Percentiles rank a stretch among this genome's conserved stretches.
Conservation (phyloP, 1,140 invertebrate genomes). For the Bombus terrestris region DNA sequence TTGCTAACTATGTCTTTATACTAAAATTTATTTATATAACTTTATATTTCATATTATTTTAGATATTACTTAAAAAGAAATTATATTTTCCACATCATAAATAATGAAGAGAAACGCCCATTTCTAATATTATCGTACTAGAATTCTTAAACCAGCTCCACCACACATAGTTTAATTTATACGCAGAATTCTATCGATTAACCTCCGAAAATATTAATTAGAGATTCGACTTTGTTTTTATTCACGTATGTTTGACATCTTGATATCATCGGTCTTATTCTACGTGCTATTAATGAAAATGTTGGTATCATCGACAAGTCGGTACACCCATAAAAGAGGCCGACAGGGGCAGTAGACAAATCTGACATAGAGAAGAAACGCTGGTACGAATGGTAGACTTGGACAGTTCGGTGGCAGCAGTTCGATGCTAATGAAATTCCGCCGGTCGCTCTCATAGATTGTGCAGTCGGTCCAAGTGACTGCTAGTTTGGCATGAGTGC, state of each 20-base stretch:
- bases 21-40: too few species aligned
- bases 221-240: not conserved
- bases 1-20: not conserved
- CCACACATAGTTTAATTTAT: not conserved
- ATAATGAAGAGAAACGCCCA: not conserved
- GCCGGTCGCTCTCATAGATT: conserved; percentile 68
- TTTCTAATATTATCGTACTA: too few species aligned
- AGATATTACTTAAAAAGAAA: not conserved
- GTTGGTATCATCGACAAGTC: not conserved
- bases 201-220: not conserved
- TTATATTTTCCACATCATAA: not conserved
- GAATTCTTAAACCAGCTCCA: too few species aligned
- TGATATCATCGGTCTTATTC: not conserved
- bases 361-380: conserved; percentile 40
- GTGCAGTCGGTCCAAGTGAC: conserved; percentile 66
- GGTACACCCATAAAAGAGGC: not conserved
- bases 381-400: conserved; percentile 58
- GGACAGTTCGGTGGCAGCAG: conserved; percentile 65
- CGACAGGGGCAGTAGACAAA: conserved; percentile 18
- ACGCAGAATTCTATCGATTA: not conserved
- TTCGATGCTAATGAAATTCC: conserved; percentile 78
- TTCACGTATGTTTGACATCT: not conserved
- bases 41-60: not conserved
- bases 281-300: not conserved
- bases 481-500: conserved; percentile 61